A percentile compares a stretch with the other conserved stretches of the same genome.
Conservation (phyloP, 2,888 invertebrate species). For the Cremastinae sp. region DNA sequence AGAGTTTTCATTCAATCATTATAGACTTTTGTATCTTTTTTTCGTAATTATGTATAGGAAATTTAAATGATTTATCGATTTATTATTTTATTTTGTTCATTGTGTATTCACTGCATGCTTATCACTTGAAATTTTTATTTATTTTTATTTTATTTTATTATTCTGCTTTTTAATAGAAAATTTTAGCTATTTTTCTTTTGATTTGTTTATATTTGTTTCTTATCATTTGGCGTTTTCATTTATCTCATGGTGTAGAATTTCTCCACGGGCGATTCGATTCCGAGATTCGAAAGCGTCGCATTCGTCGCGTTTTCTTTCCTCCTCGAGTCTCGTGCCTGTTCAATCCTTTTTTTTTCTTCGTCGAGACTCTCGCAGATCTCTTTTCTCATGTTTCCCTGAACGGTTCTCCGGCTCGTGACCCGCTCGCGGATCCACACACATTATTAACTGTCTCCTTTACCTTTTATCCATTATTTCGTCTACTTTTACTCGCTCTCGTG, state of each 20-base stretch:
- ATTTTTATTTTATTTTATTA: slow-evolving; percentile 10
- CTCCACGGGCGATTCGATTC: slow-evolving; percentile 47
- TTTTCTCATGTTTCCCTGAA: slow-evolving; percentile 40
- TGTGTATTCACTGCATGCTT: too few species aligned
- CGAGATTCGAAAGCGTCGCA: slow-evolving; percentile 50
- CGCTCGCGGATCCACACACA: slow-evolving; percentile 51
- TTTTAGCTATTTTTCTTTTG: slow-evolving; percentile 17
- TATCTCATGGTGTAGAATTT: slow-evolving; percentile 35
- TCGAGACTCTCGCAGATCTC: not conserved
- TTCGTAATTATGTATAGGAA: too few species aligned
- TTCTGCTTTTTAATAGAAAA: too few species aligned
- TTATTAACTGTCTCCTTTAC: slow-evolving; percentile 45
- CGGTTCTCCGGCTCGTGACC: slow-evolving; percentile 51
- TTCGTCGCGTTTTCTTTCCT: slow-evolving; percentile 2
- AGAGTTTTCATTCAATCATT: too few species aligned
- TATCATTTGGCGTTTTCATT: not conserved
- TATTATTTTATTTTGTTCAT: too few species aligned
- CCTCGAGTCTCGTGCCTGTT: not conserved
- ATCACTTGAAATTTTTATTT: slow-evolving; percentile 18
- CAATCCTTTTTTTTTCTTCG: not conserved
- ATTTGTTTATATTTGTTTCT: too few species aligned
- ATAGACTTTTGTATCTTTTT: too few species aligned
- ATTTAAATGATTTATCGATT: too few species aligned
- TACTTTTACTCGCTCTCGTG: slow-evolving; percentile 8
- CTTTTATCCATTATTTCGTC: slow-evolving; percentile 21